These are phyloP conservation scores for Panagrolaimus sp. DNA, from an alignment of 1,140 invertebrate genomes.

Conservation along the genomic window DNA sequence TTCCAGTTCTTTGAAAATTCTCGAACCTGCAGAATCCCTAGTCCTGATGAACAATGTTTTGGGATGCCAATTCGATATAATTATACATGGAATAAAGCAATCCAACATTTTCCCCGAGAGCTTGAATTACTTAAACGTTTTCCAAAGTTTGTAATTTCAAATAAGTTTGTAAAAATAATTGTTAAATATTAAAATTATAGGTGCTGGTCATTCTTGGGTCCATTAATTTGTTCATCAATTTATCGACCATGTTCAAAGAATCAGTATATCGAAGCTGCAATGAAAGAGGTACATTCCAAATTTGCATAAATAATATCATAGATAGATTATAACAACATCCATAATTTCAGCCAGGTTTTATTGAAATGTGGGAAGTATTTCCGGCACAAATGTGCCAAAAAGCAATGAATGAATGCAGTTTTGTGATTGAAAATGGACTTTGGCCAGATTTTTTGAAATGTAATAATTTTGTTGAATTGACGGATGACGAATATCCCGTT, in stretches of 20 bases:
- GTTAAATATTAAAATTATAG: not conserved
- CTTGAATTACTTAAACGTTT: not conserved
- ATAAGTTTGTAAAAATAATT: not conserved
- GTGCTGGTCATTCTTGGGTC: slow-evolving; percentile 9
- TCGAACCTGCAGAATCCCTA: not conserved
- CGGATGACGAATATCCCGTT: not conserved
- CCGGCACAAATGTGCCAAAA: not conserved
- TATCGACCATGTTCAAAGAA: slow-evolving; percentile 12
- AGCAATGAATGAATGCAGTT: not conserved
- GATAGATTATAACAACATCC: too few species aligned
- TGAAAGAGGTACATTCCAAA: not conserved
- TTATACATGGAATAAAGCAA: slow-evolving; percentile 6
- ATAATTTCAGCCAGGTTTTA: not conserved
- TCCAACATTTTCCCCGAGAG: not conserved
- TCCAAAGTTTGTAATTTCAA: not conserved
- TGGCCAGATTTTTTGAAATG: slow-evolving; percentile 4
- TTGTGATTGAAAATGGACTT: not conserved
- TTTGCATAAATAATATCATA: too few species aligned
- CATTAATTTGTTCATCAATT: not conserved
- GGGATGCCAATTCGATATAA: not conserved
- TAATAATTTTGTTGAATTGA: not conserved
- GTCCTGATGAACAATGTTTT: not conserved
- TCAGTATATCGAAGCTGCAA: slow-evolving; percentile 1
- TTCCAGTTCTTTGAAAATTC: slow-evolving; percentile 5
- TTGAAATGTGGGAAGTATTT: slow-evolving; percentile 9